A percentile compares a stretch with the other conserved stretches of the same genome.
phyloP scores from a whole-genome alignment of 2,888 invertebrate species.

The Cephonodes hylas region DNA sequence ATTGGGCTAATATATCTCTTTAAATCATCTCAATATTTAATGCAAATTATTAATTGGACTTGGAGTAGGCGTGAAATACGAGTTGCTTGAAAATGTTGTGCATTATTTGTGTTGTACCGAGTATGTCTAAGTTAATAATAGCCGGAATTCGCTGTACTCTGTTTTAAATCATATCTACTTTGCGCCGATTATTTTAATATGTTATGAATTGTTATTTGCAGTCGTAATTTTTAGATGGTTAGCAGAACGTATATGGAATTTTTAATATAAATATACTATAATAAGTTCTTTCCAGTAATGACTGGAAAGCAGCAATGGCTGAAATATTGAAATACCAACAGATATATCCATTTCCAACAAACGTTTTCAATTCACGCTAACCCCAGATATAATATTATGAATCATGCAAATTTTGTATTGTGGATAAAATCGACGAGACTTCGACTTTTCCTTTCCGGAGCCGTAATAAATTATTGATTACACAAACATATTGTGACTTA shows the following conservation, averaged over 20 bases:
- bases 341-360: too few species aligned
- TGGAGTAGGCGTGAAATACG: neutral
- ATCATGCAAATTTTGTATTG: too few species aligned
- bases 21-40: neutral
- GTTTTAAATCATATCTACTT: neutral
- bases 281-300: too few species aligned
- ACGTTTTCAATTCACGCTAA: too few species aligned
- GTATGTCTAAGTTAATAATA: neutral
- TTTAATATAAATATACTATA: too few species aligned
- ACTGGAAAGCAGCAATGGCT: too few species aligned
- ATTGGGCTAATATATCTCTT: neutral
- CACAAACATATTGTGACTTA: too few species aligned
- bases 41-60: neutral
- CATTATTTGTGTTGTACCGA: slow-evolving; percentile 1
- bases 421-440: too few species aligned
- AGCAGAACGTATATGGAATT: neutral
- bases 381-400: too few species aligned
- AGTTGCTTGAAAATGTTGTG: neutral
- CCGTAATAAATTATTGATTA: too few species aligned
- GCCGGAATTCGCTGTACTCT: neutral
- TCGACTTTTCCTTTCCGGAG: too few species aligned
- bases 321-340: too few species aligned
- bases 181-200: neutral
- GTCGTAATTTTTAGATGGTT: neutral
- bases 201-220: neutral